A percentile compares a stretch with the other conserved stretches of the same genome.
Evolutionary conservation across 2,113 vertebrate species (phyloP).

Genomic region (Corythornis cristatus): DNA sequence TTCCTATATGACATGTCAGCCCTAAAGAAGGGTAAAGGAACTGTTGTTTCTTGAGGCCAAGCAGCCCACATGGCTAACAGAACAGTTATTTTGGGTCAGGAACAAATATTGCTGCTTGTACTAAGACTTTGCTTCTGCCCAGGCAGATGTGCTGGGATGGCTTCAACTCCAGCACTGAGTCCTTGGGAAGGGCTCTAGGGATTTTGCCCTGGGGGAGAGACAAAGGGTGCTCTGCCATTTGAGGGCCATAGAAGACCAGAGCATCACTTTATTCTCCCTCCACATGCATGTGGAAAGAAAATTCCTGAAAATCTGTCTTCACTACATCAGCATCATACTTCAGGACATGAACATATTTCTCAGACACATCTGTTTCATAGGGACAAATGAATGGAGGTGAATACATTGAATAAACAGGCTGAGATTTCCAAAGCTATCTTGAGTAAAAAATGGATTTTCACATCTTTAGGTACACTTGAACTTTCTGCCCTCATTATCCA

Average conservation of each 20-base stretch:
- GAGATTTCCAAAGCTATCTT: neutral
- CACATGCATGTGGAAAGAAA: neutral
- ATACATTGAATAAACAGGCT: neutral
- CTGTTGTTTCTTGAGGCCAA: neutral
- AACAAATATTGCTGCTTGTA: neutral
- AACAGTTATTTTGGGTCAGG: neutral
- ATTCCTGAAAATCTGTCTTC: neutral
- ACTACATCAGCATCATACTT: neutral
- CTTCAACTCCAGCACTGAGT: neutral
- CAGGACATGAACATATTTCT: neutral
- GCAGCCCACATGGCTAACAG: rapidly evolving
- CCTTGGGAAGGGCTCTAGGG: neutral
- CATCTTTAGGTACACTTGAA: neutral
- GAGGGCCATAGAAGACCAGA: neutral
- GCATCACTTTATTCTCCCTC: neutral
- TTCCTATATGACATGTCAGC: neutral
- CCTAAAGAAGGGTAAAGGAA: neutral
- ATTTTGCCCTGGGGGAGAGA: neutral
- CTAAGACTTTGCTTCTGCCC: neutral
- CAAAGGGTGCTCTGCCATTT: neutral
- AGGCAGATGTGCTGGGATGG: neutral
- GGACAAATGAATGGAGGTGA: neutral
- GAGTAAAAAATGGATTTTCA: slow-evolving; percentile 15
- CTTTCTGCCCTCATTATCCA: neutral
- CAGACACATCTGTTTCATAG: neutral